Evolutionary conservation across 2,113 vertebrate species (phyloP).

Genomic region (Antigone vipio): DNA sequence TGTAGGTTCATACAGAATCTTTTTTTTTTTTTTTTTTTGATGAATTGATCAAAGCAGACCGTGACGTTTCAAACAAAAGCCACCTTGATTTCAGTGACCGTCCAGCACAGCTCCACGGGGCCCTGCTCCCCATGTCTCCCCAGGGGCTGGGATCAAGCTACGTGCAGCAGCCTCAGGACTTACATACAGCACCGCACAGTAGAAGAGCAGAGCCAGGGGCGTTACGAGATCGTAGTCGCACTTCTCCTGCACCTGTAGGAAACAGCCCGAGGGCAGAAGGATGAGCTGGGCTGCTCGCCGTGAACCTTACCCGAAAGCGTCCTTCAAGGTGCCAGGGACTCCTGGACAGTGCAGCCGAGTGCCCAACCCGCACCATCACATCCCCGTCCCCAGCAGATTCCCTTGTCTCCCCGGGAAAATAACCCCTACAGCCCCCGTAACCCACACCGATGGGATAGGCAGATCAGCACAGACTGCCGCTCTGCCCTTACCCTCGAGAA

Average conservation of each 20-base stretch:
- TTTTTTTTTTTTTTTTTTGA: background rate
- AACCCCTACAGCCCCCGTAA: background rate
- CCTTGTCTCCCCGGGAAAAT: rapidly evolving
- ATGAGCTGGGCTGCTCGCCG: background rate
- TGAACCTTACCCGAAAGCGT: rapidly evolving
- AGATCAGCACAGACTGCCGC: background rate
- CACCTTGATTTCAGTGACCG: rapidly evolving
- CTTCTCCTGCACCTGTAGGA: conserved; percentile 85
- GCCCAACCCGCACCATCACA: background rate
- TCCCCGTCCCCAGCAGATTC: background rate
- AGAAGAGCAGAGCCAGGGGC: conserved; percentile 90
- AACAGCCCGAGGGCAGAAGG: background rate
- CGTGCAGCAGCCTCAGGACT: background rate
- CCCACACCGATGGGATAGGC: rapidly evolving
- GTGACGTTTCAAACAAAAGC: background rate
- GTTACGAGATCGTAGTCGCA: conserved; percentile 89
- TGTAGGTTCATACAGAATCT: rapidly evolving
- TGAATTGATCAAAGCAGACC: background rate
- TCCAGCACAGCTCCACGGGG: rapidly evolving
- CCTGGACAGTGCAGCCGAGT: rapidly evolving
- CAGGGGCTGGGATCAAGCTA: rapidly evolving
- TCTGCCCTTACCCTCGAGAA: background rate
- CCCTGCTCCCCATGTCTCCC: background rate
- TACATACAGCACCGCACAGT: conserved; percentile 88
- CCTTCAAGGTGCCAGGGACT: rapidly evolving